Conservation (phyloP, 35 echinoderm and acorn worm genomes). For the Strongylocentrotus purpuratus region DNA sequence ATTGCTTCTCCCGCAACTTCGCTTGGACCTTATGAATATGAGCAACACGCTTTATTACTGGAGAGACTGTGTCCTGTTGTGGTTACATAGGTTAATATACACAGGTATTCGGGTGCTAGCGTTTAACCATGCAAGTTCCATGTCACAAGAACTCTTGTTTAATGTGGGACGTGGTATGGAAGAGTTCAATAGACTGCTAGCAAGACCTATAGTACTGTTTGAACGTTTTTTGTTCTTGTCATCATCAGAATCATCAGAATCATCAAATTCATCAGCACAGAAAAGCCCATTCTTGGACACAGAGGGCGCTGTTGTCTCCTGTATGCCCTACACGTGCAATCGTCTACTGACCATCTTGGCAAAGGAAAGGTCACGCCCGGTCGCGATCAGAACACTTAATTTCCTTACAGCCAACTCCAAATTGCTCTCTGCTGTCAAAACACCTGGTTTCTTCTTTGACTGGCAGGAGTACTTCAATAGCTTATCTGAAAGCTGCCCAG, state of each 20-base stretch:
- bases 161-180: constrained; percentile 81
- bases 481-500: neutral
- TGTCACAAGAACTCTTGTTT: constrained; percentile 75
- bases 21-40: constrained; percentile 57
- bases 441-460: constrained; percentile 53
- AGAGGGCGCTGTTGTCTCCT: neutral
- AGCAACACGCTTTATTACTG: constrained; percentile 66
- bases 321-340: constrained; percentile 58
- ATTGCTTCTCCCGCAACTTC: constrained; percentile 62
- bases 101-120: constrained; percentile 79
- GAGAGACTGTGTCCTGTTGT: constrained; percentile 74
- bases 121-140: constrained; percentile 69
- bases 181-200: constrained; percentile 78
- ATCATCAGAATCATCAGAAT: constrained; percentile 7
- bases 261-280: neutral
- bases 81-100: constrained; percentile 72
- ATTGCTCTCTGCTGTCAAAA: constrained; percentile 47
- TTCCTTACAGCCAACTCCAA: constrained; percentile 70
- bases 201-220: constrained; percentile 12
- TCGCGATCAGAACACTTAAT: constrained; percentile 66
- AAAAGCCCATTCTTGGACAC: neutral
- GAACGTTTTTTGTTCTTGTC: neutral
- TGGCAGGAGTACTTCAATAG: constrained; percentile 48
- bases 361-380: constrained; percentile 49
- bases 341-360: constrained; percentile 55